Conservation (phyloP, 1,140 invertebrate genomes). For the Rhyzopertha dominica region DNA sequence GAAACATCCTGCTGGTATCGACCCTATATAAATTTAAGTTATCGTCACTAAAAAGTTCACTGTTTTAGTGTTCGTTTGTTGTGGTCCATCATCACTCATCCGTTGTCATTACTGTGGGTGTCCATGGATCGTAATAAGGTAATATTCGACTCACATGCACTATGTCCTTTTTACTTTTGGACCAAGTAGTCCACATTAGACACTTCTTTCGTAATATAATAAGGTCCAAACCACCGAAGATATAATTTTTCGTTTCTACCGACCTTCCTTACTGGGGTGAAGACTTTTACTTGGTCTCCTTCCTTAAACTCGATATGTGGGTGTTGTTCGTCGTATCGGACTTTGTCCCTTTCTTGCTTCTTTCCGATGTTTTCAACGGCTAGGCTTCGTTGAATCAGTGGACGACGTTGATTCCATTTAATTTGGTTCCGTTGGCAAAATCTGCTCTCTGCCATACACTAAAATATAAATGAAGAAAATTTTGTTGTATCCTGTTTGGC, state of each 20-base stretch:
- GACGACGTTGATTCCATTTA: neutral
- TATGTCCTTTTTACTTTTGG: neutral
- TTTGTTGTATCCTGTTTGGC: constrained; percentile 12
- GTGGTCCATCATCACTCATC: too few species aligned
- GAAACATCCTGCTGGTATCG: too few species aligned
- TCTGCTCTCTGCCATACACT: constrained; percentile 14
- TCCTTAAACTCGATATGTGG: constrained; percentile 1
- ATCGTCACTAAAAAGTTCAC: too few species aligned
- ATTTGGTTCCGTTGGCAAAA: constrained; percentile 11
- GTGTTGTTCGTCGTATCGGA: constrained; percentile 17
- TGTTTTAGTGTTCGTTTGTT: too few species aligned
- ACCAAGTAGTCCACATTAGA: constrained; percentile 1
- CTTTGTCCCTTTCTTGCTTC: constrained; percentile 16
- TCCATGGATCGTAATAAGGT: constrained; percentile 6
- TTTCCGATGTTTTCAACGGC: constrained; percentile 14
- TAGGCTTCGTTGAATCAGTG: neutral
- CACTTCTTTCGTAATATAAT: neutral
- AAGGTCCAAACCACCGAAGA: constrained; percentile 14
- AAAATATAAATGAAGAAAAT: constrained; percentile 12
- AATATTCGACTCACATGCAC: constrained; percentile 5
- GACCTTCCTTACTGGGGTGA: constrained; percentile 14
- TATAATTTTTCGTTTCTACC: constrained; percentile 14
- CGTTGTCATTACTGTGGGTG: too few species aligned
- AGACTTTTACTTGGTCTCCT: constrained; percentile 16
- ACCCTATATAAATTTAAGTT: too few species aligned